Base-by-base conservation (phyloP, 2,888 invertebrate genomes). In the Leptopterna dolabrata region DNA sequence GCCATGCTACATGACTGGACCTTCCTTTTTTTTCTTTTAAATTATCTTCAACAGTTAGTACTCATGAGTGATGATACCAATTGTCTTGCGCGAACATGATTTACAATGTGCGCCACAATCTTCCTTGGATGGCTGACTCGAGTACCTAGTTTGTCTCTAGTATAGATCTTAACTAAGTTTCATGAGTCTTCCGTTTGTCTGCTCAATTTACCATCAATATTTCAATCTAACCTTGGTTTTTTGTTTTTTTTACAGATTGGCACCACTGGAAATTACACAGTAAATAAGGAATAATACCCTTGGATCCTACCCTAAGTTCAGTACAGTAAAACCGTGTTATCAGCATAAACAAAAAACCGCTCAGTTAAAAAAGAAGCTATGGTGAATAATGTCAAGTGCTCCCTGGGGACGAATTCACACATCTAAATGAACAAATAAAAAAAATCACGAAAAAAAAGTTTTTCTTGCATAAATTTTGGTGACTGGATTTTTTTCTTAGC, bases 391-490 rank as follows among this genome's bases (percentile, higher is more conserved):
- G 45, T 24, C 78, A 78, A 41, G 47, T 45, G 43, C 63, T 80
- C 87, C 63, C 51, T 80, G 87, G 84, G 78, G 87, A 88, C 84
- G 87, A 88, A 84, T 71, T 27, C 78, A 82, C 51, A 43, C 19
- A 43, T 43, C 76, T 76, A 76, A 30, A 76, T 76, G 13, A 82
- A 36, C n/a, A 24, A 70, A 36, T 55, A 70, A 82, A 82, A 14
- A 51, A 27, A 24, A 55, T 24, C 43, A 55, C 13, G 63, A 82
- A 55, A 55, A 63, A 47, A 82, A 51, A 55, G 29, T 4, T 36
- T 36, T 36, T 36, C 80, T 88, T 88, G 51, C 73, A 88, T 84
- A 83, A 71, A 71, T 85, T 87, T 70, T 80, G 87, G 87, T 88
- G 84, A 85, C 70, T 85, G 87, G 83, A 43, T 80, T 84, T 76